Conservation (phyloP, 2,888 invertebrate species). For the Ectobius pallidus region DNA sequence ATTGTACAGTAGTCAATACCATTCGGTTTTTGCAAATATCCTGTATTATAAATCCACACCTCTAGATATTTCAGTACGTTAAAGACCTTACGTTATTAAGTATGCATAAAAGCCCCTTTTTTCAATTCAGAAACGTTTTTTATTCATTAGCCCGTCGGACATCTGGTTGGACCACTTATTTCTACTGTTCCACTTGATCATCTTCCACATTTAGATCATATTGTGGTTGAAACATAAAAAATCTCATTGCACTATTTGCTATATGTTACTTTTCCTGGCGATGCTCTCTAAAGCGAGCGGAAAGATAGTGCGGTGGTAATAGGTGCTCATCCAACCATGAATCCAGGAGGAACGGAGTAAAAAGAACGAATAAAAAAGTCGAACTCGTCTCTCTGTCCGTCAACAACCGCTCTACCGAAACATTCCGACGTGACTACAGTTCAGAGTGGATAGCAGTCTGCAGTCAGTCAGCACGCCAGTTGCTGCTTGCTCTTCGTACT, state of each 20-base stretch:
- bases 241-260: too few species aligned
- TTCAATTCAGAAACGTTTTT: too few species aligned
- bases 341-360: slow-evolving; percentile 9
- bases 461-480: not conserved
- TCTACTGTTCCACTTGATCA: not conserved
- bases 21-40: too few species aligned
- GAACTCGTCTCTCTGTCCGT: slow-evolving; percentile 11
- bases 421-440: slow-evolving; percentile 22
- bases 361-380: not conserved
- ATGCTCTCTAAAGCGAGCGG: not conserved
- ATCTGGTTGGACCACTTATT: not conserved
- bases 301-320: not conserved
- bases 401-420: slow-evolving; percentile 23
- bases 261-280: not conserved
- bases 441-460: slow-evolving; percentile 13
- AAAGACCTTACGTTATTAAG: too few species aligned
- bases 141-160: not conserved
- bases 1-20: too few species aligned
- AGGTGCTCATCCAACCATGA: slow-evolving; percentile 28
- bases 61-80: too few species aligned
- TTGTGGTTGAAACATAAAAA: too few species aligned
- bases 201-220: too few species aligned
- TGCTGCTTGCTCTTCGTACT: not conserved
- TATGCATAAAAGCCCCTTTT: too few species aligned
- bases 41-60: too few species aligned